Base-by-base conservation (phyloP, 2,888 invertebrate species). In the Eurytoma californica region DNA sequence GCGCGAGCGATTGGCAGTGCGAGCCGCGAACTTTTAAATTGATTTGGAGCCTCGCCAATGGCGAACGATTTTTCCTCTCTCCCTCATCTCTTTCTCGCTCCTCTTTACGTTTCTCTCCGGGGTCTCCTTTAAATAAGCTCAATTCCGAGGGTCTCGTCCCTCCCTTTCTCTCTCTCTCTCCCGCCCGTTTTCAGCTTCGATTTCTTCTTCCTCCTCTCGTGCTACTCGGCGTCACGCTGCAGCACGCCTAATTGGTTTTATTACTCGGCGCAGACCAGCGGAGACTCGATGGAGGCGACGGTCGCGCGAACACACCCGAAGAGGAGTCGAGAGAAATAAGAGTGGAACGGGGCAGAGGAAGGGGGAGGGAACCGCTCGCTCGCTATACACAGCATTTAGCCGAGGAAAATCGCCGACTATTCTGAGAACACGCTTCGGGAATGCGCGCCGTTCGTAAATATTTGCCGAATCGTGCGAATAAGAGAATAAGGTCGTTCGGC, bases 31-130 rank as follows among this genome's bases (percentile, higher is more conserved):
- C 87, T 89, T 89, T 89, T 87, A 88, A 89, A 89, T 89, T 88
- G 89, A 89, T 89, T 89, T 89, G 89, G 89, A 89, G 84, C 83
- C 82, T 82, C 83, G 89, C 89, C 89, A 89, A 87, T 88, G 83
- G 86, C 82, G 81, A 83, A 82, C 85, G 86, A 88, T 87, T 86
- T 70, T 87, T 87, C 85, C 80, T 83, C 82, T 79, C 77, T 80
- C 80, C 78, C 69, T 61, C 20, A 9, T 39, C 47, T 77, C 75
- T 67, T 70, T 70, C 76, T 83, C 77, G 76, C 79, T 82, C 79
- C 80, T 75, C 80, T 80, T 28, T 68, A 57, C 58, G 65, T 73
- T 82, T 77, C 77, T 80, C 81, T 58, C 53, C 78, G 18, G 60
- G 72, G 63, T 78, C 78, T 77, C 77, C 76, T 79, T 58, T 79